phyloP scores from a whole-genome alignment of 2,797 vertebrate genomes.

The Falco biarmicus region DNA sequence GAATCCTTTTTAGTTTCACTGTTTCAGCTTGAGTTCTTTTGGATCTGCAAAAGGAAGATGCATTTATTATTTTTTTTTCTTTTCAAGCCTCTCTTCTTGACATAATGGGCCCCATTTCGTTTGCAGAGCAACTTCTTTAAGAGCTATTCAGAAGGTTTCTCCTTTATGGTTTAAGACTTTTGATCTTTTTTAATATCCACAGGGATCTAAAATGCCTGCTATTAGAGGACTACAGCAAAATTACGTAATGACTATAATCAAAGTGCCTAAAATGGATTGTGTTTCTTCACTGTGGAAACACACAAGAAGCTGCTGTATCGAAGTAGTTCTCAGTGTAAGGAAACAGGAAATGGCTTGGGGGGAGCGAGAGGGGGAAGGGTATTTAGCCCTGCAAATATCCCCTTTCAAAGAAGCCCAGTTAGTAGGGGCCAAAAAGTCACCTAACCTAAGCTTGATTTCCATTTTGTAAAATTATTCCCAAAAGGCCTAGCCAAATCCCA shows the following conservation, averaged over 20 bases:
- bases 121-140: neutral
- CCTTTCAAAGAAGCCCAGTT: slow-evolving; percentile 62
- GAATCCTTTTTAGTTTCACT: slow-evolving; percentile 91
- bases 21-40: slow-evolving; percentile 94
- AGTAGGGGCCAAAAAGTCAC: slow-evolving; percentile 60
- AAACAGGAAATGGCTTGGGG: slow-evolving; percentile 63
- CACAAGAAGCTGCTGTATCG: slow-evolving; percentile 66
- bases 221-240: slow-evolving; percentile 51
- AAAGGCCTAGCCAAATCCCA: slow-evolving; percentile 46
- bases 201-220: slow-evolving; percentile 53
- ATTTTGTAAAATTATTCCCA: slow-evolving; percentile 61
- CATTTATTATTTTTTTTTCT: neutral
- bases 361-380: neutral
- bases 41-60: slow-evolving; percentile 80
- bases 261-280: slow-evolving; percentile 62
- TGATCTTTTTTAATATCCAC: slow-evolving; percentile 43
- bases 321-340: slow-evolving; percentile 41
- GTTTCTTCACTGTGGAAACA: slow-evolving; percentile 61
- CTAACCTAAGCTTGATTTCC: slow-evolving; percentile 61
- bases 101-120: neutral
- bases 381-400: slow-evolving; percentile 54
- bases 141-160: neutral
- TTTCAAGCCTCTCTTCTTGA: neutral
- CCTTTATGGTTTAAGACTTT: slow-evolving; percentile 4
- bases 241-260: slow-evolving; percentile 65